A percentile compares a stretch with the other conserved stretches of the same genome.
Evolutionary conservation across 2,797 vertebrate species (phyloP).

Genomic region (Pseudochirops cupreus): DNA sequence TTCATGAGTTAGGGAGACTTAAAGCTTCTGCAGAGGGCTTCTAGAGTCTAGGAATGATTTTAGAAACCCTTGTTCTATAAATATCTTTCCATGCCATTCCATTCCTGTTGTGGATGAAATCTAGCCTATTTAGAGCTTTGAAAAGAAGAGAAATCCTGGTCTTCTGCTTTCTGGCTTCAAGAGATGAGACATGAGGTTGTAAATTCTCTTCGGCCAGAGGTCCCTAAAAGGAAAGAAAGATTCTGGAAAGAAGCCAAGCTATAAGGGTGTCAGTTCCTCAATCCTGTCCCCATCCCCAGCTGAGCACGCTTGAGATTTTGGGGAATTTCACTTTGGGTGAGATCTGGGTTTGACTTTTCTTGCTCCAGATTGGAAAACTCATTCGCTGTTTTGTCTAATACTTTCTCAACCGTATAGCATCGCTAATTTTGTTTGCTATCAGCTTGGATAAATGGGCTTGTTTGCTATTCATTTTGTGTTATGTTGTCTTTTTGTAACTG

Average conservation of each 20-base stretch:
- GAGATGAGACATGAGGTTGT: neutral
- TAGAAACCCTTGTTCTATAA: slow-evolving; percentile 24
- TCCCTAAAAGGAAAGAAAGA: neutral
- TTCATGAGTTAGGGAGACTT: neutral
- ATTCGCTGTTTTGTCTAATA: neutral
- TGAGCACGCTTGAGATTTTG: neutral
- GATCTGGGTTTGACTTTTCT: neutral
- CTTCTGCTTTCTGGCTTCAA: neutral
- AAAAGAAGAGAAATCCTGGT: neutral
- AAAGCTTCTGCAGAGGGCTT: neutral
- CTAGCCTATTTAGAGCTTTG: neutral
- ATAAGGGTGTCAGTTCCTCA: neutral
- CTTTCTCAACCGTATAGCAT: neutral
- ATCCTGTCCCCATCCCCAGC: neutral
- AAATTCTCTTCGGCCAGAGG: neutral
- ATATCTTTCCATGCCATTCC: slow-evolving; percentile 50
- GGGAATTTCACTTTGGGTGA: neutral
- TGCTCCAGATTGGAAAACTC: neutral
- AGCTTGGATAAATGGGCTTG: neutral
- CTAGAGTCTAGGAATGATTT: slow-evolving; percentile 48
- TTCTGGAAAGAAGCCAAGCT: neutral
- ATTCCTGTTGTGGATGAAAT: slow-evolving; percentile 57
- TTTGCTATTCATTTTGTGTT: neutral
- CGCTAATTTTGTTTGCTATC: neutral
- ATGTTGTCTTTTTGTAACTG: neutral